Base-by-base conservation (phyloP, 1,140 invertebrate species). In the Drosophila burlai region DNA sequence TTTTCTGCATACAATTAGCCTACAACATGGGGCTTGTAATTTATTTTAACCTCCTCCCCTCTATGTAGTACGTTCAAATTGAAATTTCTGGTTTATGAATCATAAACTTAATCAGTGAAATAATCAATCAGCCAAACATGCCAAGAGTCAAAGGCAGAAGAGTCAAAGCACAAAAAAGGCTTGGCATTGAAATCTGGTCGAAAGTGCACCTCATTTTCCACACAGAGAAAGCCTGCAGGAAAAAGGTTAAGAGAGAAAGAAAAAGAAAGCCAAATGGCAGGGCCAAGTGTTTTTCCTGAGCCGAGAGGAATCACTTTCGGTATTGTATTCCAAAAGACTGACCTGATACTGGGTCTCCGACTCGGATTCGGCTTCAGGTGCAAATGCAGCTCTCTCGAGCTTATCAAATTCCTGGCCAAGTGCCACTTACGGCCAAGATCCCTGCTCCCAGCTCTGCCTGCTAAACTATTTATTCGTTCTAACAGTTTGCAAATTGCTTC, bases 1-100 rank as follows among this genome's bases (percentile, higher is more conserved):
- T 55, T 57, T 40, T 77, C 52, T 84, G 84, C 85, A 90, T 90
- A 90, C 81, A 90, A 90, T 90, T 90, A 90, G 86, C 79, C 85
- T 72, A 78, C 84, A 87, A 87, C 69, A 9, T 26, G 66, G 78
- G 59, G 71, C 76, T 72, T 67, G 79, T 72, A 87, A 86, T 83
- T 83, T 86, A 87, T 83, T 83, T 87, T 71, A 83, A 77, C n/a
- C 49, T 42, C n/a, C n/a, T 40, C 31, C 34, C 60, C 50, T 18
- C 24, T 10, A 26, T 16, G 24, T 26, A 54, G 11, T 13, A 13
- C 72, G 66, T 73, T 79, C 42, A 61, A 80, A 80, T 73, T 73
- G 63, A 66, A 81, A 77, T 63, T 78, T 81, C 78, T 68, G 75
- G 57, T 55, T 85, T 86, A 86, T 86, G 83, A 86, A 76, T 77